Evolutionary conservation across 2,113 vertebrate species (phyloP), one percentile per base, ranked within the genome.

Genomic region (Electrona antarctica): DNA sequence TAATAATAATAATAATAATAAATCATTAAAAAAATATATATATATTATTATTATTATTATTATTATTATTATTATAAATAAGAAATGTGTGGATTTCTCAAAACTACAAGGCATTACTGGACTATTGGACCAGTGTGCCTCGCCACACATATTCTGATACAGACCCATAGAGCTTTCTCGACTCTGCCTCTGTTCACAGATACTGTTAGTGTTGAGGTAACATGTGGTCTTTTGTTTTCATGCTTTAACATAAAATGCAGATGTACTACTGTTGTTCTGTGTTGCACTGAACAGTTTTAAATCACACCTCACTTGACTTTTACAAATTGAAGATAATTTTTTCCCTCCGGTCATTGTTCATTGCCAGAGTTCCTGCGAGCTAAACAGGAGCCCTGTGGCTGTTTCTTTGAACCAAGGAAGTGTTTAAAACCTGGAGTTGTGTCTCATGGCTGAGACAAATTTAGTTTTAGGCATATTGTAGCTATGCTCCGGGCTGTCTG

Each of bases 171-270:
- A 4, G 4, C 2, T 4, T 33, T 50, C 50, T 62, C 62, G 46
- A 66, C 28, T 1, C 45, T 62, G 58, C 60, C 64, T 49, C 66
- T 67, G 66, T 81, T 74, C 71, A 57, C 80, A 78, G 70, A 79
- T 67, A 66, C 59, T 71, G 60, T 74, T 76, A 57, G 51, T 69
- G 85, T 77, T 87, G 57, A 50, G 56, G 57, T 75, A 74, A 80
- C 81, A 76, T 77, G 85, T 78, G 73, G 76, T 72, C 73, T 67
- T 81, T 51, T 79, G 66, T 72, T 33, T 73, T 74, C 71, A 57
- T 70, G 66, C 73, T 70, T 76, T 67, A 63, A 68, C 76, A 68
- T 63, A 67, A 4, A 79, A 79, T 61, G 14, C 69, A 79, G 83
- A 79, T 76, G 4, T 49, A 67, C 64, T 55, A 33, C 73, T 67